Conservation (phyloP, 2,888 invertebrate species). For the Trichopoda pennipes region DNA sequence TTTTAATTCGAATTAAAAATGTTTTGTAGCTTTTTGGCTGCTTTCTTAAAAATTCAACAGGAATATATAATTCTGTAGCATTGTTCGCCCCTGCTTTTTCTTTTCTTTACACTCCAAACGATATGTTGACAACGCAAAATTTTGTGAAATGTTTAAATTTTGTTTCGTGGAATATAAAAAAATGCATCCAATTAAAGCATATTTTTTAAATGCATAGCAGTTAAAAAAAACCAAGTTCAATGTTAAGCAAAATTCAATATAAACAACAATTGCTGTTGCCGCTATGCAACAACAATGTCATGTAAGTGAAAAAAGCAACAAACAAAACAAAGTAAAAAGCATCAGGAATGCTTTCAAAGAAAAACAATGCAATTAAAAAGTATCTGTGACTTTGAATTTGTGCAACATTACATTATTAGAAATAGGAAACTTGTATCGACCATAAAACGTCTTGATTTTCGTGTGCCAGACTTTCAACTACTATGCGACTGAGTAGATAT, state of each 20-base stretch:
- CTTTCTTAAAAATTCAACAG: too few relatives aligned
- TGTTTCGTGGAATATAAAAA: conserved; percentile 5
- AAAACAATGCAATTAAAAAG: conserved; percentile 39
- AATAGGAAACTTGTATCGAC: conserved; percentile 56
- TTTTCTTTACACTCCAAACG: too few relatives aligned
- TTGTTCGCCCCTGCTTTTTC: too few relatives aligned
- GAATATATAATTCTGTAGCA: too few relatives aligned
- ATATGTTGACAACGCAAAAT: background rate
- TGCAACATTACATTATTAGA: conserved; percentile 36
- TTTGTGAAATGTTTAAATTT: conserved; percentile 36
- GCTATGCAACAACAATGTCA: conserved; percentile 62
- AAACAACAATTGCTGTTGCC: conserved; percentile 45
- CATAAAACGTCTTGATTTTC: conserved; percentile 39
- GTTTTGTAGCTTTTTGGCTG: too few relatives aligned
- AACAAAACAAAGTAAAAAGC: too few relatives aligned
- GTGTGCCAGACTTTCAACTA: conserved; percentile 11
- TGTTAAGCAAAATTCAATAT: conserved; percentile 60
- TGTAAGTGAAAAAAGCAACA: conserved; percentile 1
- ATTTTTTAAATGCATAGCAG: background rate
- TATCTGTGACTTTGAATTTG: background rate
- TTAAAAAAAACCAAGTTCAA: conserved; percentile 57
- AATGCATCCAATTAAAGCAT: conserved; percentile 48
- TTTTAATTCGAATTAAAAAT: too few relatives aligned
- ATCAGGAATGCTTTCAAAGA: conserved; percentile 20
- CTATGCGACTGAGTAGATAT: conserved; percentile 6